Conservation (phyloP, 2,113 vertebrate genomes). For the Solea solea region DNA sequence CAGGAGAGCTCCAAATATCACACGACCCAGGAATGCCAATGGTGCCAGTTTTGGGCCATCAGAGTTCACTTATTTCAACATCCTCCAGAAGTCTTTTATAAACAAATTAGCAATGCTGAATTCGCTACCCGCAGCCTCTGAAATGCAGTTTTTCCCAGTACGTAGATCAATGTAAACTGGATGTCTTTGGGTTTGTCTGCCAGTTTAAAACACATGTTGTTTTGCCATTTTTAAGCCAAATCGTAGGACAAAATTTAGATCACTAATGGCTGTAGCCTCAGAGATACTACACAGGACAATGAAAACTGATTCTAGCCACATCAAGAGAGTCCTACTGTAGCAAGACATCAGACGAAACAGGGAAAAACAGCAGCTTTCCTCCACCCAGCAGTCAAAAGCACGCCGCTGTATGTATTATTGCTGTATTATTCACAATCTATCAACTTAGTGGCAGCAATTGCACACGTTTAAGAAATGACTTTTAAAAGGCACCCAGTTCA, state of each 20-base stretch:
- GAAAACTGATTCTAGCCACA: background rate
- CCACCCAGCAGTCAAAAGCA: background rate
- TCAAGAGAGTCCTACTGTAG: background rate
- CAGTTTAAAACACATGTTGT: no score
- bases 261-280: background rate
- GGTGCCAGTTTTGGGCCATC: no score
- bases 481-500: constrained; percentile 35
- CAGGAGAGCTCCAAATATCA: background rate
- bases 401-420: background rate
- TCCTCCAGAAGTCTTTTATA: no score
- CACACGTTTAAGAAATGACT: background rate
- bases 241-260: background rate
- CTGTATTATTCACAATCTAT: constrained; percentile 10
- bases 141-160: no score
- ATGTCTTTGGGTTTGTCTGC: no score
- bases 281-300: no score
- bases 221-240: no score
- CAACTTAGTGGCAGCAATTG: constrained; percentile 13
- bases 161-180: no score
- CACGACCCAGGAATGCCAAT: no score
- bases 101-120: no score
- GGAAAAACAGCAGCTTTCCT: background rate
- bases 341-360: background rate
- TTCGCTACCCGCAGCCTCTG: no score
- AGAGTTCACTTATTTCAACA: no score